Percentiles rank a stretch among this genome's conserved stretches.
Conservation (phyloP, 2,113 vertebrate species). For the Callaeas wilsoni region DNA sequence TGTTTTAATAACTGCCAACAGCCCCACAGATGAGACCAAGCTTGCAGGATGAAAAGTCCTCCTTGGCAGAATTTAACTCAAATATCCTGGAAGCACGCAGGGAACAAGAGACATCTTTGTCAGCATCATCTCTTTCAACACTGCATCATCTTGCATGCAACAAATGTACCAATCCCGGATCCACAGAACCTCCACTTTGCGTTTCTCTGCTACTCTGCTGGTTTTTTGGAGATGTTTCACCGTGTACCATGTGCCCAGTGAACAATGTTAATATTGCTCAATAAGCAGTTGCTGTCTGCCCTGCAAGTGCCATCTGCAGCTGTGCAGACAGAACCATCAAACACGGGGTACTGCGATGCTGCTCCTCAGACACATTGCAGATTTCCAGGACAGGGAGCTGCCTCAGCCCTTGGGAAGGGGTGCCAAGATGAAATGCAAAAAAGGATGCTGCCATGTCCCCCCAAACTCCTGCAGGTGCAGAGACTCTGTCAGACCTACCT, state of each 20-base stretch:
- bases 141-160: neutral
- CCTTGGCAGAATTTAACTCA: slow-evolving; percentile 13
- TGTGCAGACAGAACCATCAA: neutral
- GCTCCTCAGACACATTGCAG: neutral
- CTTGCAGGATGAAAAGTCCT: slow-evolving; percentile 4
- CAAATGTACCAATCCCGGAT: neutral
- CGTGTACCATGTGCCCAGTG: neutral
- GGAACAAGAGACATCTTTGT: neutral
- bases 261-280: neutral
- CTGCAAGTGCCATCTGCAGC: neutral
- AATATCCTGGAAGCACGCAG: neutral
- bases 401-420: neutral
- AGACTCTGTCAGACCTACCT: neutral
- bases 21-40: neutral
- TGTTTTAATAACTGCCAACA: slow-evolving; percentile 46
- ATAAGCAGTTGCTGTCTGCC: neutral
- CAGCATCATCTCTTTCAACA: neutral
- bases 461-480: neutral
- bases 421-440: neutral
- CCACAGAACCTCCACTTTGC: neutral
- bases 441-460: neutral
- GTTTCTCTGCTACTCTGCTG: neutral
- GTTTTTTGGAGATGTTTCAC: neutral
- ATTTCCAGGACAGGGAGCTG: neutral
- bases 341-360: neutral